Conservation (phyloP, 2,797 vertebrate genomes). For the Cottoperca gobio region DNA sequence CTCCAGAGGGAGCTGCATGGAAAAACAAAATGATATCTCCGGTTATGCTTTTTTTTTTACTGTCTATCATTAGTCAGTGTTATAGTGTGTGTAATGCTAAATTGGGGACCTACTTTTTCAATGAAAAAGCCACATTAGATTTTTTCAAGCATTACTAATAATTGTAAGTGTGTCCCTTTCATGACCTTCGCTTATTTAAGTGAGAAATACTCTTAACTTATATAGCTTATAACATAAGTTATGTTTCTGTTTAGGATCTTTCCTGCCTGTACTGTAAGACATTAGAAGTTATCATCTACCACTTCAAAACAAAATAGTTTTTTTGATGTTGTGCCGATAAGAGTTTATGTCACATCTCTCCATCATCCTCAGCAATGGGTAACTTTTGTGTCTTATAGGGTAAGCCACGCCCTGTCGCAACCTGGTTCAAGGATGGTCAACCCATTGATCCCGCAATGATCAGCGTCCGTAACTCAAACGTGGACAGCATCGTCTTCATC, state of each 20-base stretch:
- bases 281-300: neutral
- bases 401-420: conserved; percentile 89
- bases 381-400: conserved; percentile 79
- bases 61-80: neutral
- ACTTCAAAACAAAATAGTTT: neutral
- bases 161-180: neutral
- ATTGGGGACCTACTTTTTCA: neutral
- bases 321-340: neutral
- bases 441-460: conserved; percentile 85
- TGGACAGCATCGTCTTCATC: conserved; percentile 92
- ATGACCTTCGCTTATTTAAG: neutral
- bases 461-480: conserved; percentile 83
- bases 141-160: neutral
- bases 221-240: neutral
- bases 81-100: neutral
- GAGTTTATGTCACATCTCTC: neutral
- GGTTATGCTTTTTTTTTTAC: neutral
- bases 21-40: neutral
- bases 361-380: neutral
- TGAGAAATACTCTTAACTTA: neutral
- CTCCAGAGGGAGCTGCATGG: neutral
- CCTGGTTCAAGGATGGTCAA: conserved; percentile 89
- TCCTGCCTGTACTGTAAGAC: neutral
- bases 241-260: neutral
- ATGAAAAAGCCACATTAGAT: neutral